Evolutionary conservation across 2,888 invertebrate genomes (phyloP), one percentile per base, ranked within the genome.

Genomic region (Elmis aenea): DNA sequence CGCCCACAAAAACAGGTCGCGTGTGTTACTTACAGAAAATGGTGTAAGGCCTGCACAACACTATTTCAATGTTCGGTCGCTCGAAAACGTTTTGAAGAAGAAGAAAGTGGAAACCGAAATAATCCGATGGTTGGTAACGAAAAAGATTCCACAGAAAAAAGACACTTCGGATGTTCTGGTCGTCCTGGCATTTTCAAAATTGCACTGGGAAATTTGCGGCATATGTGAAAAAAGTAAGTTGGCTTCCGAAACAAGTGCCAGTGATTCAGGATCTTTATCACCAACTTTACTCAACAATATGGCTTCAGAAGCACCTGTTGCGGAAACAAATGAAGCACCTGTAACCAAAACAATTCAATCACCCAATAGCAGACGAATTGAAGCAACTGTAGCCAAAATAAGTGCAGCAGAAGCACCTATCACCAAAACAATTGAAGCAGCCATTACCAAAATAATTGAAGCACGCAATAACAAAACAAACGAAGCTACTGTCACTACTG

Each of bases 161-260:
- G 38, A 46, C 24, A 41, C 48, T 5, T 50, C 51, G 3, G 46
- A 50, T 29, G 46, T 62, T n/a, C 55, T 61, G 9, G 41, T 66
- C 15, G 58, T 66, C 20, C 40, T 67, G 13, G 50, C 50, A 13
- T 55, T 57, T 18, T 52, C 42, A 3, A 48, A 51, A 11, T 40
- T 44, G 2, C 46, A 56, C 43, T 67, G 60, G 46, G 58, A 63
- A 46, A 57, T 67, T 14, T 57, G 58, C 21, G 66, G 67, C 6
- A 49, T 63, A 20, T 63, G 63, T 40, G 55, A 60, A 26, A 61
- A 58, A 38, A 54, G 55, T 30, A 13, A 29, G 8, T 18, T 18
- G 8, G 5, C 5, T 5, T 3, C 3, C 2, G 13, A 14, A 8
- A 2, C 10, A 10, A 13, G 18, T 12, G 2, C 9, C 3, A 35